Evolutionary conservation across 2,113 vertebrate species (phyloP).

Genomic region (Lamprotornis superbus): DNA sequence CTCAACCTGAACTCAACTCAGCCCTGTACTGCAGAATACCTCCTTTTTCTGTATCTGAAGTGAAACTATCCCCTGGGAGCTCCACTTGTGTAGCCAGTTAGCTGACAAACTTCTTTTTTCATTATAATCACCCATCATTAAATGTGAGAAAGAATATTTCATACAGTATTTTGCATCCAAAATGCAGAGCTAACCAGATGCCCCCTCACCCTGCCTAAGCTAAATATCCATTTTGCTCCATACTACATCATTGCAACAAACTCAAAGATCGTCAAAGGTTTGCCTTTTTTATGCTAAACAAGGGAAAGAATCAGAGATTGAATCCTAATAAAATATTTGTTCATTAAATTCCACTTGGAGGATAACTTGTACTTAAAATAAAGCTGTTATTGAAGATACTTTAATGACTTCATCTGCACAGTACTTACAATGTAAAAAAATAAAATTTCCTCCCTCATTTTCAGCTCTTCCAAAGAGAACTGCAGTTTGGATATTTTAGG

Average conservation of each 20-base stretch:
- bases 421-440: not conserved
- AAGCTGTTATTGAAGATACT: not conserved
- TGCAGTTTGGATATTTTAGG: not conserved
- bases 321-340: not conserved
- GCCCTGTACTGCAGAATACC: not conserved
- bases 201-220: not conserved
- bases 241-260: not conserved
- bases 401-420: not conserved
- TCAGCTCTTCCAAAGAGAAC: not conserved
- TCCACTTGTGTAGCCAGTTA: not conserved
- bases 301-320: not conserved
- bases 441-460: not conserved
- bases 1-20: not conserved
- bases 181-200: not conserved
- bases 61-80: not conserved
- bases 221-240: not conserved
- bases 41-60: not conserved
- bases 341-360: not conserved
- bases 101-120: conserved; percentile 4
- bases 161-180: not conserved
- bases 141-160: not conserved
- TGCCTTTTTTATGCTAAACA: not conserved
- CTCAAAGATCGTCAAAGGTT: not conserved
- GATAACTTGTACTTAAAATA: not conserved
- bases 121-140: not conserved